A percentile compares a stretch with the other conserved stretches of the same genome.
phyloP scores from a whole-genome alignment of 2,113 vertebrate genomes.

The Rhipidura dahli region DNA sequence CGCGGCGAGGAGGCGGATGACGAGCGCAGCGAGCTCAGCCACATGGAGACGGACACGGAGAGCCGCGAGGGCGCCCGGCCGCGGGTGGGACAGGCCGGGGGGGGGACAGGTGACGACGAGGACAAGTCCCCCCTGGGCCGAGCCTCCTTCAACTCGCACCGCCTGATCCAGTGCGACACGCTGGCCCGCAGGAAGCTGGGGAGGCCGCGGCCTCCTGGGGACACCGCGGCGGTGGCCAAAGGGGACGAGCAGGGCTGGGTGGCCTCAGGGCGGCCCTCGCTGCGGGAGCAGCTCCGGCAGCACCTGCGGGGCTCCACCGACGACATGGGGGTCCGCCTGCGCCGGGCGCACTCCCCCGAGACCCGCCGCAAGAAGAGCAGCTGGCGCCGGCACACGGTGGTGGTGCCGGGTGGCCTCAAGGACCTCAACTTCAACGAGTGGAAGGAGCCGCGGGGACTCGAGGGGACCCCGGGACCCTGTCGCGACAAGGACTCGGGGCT shows the following conservation, averaged over 20 bases:
- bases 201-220: slow-evolving; percentile 57
- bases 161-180: slow-evolving; percentile 87
- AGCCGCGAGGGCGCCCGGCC: slow-evolving; percentile 40
- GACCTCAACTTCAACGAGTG: slow-evolving; percentile 81
- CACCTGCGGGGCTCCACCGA: slow-evolving; percentile 82
- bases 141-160: slow-evolving; percentile 89
- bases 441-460: slow-evolving; percentile 55
- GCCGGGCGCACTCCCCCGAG: slow-evolving; percentile 86
- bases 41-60: slow-evolving; percentile 89
- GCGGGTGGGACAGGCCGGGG: neutral
- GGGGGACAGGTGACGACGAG: neutral
- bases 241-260: neutral
- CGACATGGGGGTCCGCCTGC: slow-evolving; percentile 82
- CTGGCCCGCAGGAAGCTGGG: slow-evolving; percentile 85
- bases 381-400: slow-evolving; percentile 92
- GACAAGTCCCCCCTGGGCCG: slow-evolving; percentile 60
- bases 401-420: slow-evolving; percentile 78
- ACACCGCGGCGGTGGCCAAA: slow-evolving; percentile 12
- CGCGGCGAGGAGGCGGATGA: slow-evolving; percentile 89
- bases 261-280: slow-evolving; percentile 23
- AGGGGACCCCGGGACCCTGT: neutral
- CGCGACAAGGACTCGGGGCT: slow-evolving; percentile 75
- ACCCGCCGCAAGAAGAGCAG: slow-evolving; percentile 85
- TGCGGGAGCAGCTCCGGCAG: slow-evolving; percentile 83
- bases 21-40: slow-evolving; percentile 89